Evolutionary conservation across 2,888 invertebrate species (phyloP).

Genomic region (Orthosia gracilis): DNA sequence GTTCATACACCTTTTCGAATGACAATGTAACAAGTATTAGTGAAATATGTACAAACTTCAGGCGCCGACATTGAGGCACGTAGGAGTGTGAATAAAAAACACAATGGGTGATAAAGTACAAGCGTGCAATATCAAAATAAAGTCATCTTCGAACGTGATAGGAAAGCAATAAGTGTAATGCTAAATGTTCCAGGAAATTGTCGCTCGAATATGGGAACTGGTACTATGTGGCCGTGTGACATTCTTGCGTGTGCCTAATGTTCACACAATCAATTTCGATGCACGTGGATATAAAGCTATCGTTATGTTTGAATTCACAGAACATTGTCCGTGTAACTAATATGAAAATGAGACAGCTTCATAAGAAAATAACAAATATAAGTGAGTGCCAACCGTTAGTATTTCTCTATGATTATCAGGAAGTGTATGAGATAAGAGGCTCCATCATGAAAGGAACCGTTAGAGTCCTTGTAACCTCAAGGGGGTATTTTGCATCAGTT

Average conservation of each 20-base stretch:
- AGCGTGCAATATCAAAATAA: conserved; percentile 87
- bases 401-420: conserved; percentile 39
- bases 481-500: conserved; percentile 68
- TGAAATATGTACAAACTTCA: conserved; percentile 71
- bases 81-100: conserved; percentile 76
- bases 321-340: conserved; percentile 6
- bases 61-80: conserved; percentile 78
- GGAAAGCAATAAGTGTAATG: conserved; percentile 75
- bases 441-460: conserved; percentile 77
- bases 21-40: conserved; percentile 65
- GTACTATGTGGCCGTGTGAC: conserved; percentile 44
- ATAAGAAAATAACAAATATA: not conserved
- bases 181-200: conserved; percentile 79
- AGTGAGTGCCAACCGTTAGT: conserved; percentile 11
- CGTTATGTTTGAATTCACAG: conserved; percentile 28
- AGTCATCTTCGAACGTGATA: conserved; percentile 86
- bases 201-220: conserved; percentile 70
- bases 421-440: conserved; percentile 66
- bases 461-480: conserved; percentile 63
- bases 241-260: conserved; percentile 60
- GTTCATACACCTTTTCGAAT: conserved; percentile 70
- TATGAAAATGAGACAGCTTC: conserved; percentile 14
- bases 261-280: conserved; percentile 58
- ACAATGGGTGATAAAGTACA: conserved; percentile 86
- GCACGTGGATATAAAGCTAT: conserved; percentile 40